A percentile compares a stretch with the other conserved stretches of the same genome.
Conservation (phyloP, 2,113 vertebrate species). For the Chloropsis cyanopogon region DNA sequence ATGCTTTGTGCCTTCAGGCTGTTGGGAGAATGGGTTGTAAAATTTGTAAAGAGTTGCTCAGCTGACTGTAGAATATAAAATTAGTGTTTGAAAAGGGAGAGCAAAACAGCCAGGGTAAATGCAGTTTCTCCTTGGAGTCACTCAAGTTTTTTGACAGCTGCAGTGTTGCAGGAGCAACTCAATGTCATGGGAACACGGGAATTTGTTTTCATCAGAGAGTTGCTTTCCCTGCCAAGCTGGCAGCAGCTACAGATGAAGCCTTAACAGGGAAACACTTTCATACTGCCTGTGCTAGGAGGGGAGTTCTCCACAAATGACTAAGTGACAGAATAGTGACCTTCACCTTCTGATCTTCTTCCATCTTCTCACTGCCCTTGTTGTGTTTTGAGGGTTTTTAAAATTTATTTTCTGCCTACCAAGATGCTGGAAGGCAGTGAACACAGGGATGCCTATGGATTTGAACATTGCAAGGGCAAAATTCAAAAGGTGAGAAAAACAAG, state of each 20-base stretch:
- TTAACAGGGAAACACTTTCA: conserved; percentile 2
- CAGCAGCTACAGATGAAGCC: not conserved
- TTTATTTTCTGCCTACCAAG: not conserved
- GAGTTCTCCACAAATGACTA: not conserved
- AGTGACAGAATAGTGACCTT: not conserved
- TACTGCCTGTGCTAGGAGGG: not conserved
- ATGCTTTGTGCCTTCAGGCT: not conserved
- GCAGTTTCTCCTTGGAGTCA: not conserved
- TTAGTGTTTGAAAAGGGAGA: not conserved
- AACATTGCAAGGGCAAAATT: not conserved
- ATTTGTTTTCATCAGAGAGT: not conserved
- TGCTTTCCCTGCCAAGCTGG: conserved; percentile 32
- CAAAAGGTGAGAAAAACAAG: conserved; percentile 19
- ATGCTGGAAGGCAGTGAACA: not conserved
- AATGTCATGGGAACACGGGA: not conserved
- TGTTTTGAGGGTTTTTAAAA: not conserved
- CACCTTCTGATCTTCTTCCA: not conserved
- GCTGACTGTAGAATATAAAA: not conserved
- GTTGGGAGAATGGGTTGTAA: not conserved
- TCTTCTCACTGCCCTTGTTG: not conserved
- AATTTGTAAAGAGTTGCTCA: not conserved
- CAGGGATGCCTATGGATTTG: not conserved
- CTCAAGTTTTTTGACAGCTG: not conserved
- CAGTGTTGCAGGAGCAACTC: not conserved
- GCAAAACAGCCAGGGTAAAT: not conserved